Evolutionary conservation across 2,113 vertebrate genomes (phyloP).

Genomic region (Ptyas mucosa): DNA sequence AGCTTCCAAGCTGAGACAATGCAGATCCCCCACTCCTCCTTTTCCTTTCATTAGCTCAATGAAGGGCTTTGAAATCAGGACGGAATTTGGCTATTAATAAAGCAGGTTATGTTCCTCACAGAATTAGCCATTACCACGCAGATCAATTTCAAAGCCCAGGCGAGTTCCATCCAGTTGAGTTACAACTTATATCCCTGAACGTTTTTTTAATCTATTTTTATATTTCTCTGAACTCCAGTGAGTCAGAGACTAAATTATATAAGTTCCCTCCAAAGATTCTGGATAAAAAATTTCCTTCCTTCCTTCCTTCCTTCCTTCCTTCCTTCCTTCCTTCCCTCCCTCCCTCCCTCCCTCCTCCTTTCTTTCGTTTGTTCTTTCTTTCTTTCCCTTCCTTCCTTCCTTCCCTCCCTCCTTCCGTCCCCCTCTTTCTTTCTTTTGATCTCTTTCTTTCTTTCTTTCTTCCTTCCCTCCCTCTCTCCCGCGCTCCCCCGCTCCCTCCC

Average conservation of each 20-base stretch:
- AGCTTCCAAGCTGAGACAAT: neutral
- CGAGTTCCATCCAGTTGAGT: neutral
- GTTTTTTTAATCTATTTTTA: conserved; percentile 20
- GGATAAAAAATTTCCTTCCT: neutral
- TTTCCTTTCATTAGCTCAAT: conserved; percentile 15
- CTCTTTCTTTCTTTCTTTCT: too few relatives aligned
- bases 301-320: too few relatives aligned
- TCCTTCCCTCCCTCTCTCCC: too few relatives aligned
- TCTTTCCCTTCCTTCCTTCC: neutral
- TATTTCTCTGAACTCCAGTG: neutral
- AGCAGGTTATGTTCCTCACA: neutral
- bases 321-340: too few relatives aligned
- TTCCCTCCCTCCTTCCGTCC: too few relatives aligned
- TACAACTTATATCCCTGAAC: conserved; percentile 18
- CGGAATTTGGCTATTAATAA: conserved; percentile 34
- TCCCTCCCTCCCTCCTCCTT: too few relatives aligned
- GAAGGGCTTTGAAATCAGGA: neutral
- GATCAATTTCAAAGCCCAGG: conserved; percentile 13
- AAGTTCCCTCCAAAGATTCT: neutral
- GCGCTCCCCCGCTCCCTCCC: accelerated
- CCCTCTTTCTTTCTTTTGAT: too few relatives aligned
- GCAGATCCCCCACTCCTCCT: neutral
- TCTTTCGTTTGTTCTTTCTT: too few relatives aligned
- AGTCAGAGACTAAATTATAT: conserved; percentile 2
- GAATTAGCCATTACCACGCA: conserved; percentile 14